phyloP scores from a whole-genome alignment of 2,797 vertebrate genomes.

The Dryobates pubescens region DNA sequence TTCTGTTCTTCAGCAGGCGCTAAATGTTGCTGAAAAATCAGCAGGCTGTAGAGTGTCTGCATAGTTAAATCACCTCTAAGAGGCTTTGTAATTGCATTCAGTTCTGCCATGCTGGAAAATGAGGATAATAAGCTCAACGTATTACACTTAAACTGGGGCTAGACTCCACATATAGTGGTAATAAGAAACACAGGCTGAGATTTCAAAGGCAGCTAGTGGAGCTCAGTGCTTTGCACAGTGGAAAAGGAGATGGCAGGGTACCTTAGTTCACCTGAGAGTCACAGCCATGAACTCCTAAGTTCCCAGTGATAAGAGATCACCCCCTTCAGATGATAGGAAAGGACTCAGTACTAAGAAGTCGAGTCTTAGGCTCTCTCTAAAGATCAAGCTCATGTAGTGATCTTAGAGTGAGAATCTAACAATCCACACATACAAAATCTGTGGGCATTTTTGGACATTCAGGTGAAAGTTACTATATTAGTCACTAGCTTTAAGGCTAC shows the following conservation, averaged over 20 bases:
- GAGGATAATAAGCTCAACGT: constrained; percentile 31
- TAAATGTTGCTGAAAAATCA: constrained; percentile 58
- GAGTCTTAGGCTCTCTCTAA: not conserved
- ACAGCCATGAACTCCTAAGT: not conserved
- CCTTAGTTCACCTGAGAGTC: not conserved
- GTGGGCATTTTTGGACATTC: not conserved
- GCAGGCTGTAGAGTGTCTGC: constrained; percentile 37
- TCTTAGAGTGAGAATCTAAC: not conserved
- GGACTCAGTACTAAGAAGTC: not conserved
- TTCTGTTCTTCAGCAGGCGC: constrained; percentile 25
- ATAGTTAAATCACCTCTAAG: constrained; percentile 54
- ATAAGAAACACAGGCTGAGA: constrained; percentile 4
- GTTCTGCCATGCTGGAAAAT: constrained; percentile 42
- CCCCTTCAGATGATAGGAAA: not conserved
- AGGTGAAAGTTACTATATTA: not conserved
- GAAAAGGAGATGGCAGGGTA: not conserved
- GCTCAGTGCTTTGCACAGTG: not conserved
- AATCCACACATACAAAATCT: not conserved
- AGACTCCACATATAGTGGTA: not conserved
- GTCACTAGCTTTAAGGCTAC: not conserved
- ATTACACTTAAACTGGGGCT: constrained; percentile 2
- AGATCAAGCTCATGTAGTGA: not conserved
- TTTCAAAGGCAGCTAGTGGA: not conserved
- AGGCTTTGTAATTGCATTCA: constrained; percentile 40
- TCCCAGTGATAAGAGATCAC: not conserved